Evolutionary conservation across 2,888 invertebrate genomes (phyloP).

Genomic region (Heteropelma amictum): DNA sequence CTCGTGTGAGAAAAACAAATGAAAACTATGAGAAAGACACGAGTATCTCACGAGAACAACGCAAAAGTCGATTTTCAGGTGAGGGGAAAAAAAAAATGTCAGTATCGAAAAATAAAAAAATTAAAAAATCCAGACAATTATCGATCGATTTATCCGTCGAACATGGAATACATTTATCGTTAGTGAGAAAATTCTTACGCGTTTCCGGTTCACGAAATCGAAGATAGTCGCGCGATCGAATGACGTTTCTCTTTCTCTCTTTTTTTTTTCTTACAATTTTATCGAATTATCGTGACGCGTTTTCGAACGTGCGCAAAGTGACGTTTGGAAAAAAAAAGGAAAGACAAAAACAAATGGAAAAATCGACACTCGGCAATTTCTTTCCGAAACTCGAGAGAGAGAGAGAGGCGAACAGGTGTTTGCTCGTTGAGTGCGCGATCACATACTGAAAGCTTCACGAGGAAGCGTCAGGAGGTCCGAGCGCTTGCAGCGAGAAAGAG

Average conservation of each 20-base stretch:
- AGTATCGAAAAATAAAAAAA: constrained; percentile 12
- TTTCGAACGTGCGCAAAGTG: too few species aligned
- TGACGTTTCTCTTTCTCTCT: not conserved
- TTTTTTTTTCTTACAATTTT: not conserved
- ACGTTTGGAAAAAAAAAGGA: too few species aligned
- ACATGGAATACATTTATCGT: constrained; percentile 20
- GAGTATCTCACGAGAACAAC: not conserved
- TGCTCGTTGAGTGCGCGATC: constrained; percentile 68
- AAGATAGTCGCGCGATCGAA: not conserved
- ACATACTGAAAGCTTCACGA: constrained; percentile 63
- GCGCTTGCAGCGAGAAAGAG: not conserved
- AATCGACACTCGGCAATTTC: not conserved
- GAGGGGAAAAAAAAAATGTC: not conserved
- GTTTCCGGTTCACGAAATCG: constrained; percentile 18
- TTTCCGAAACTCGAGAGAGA: constrained; percentile 49
- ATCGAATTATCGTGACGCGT: not conserved
- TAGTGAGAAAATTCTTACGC: constrained; percentile 19
- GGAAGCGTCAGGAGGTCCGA: constrained; percentile 32
- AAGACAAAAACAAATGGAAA: too few species aligned
- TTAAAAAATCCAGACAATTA: not conserved
- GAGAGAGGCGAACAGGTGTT: constrained; percentile 67
- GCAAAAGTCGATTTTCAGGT: not conserved
- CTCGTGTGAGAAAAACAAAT: not conserved
- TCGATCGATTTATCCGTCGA: not conserved
- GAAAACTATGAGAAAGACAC: not conserved